These are phyloP conservation scores for Caenorhabditis latens DNA, from an alignment of 1,140 invertebrate genomes.

Conservation along the genomic window DNA sequence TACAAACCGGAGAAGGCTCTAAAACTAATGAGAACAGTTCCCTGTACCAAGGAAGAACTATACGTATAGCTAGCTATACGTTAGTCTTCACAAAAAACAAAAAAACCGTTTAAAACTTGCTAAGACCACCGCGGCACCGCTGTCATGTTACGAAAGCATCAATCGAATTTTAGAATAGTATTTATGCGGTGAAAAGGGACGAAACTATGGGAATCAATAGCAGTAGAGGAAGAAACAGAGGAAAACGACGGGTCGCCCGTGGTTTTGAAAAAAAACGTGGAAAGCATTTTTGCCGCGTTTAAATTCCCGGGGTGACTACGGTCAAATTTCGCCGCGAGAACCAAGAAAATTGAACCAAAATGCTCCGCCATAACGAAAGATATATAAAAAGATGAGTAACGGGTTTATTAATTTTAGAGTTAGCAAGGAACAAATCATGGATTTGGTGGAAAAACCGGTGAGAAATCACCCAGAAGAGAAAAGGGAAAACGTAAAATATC, in stretches of 20 bases:
- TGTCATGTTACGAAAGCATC: too few species aligned
- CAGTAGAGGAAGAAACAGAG: background rate
- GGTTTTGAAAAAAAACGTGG: background rate
- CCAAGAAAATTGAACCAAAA: background rate
- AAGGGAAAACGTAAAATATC: background rate
- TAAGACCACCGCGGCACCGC: too few species aligned
- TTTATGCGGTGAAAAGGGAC: too few species aligned
- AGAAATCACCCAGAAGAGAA: conserved; percentile 12
- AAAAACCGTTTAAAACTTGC: too few species aligned
- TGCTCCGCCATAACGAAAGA: background rate
- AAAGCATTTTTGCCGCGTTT: background rate
- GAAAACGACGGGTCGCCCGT: background rate
- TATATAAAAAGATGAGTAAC: too few species aligned
- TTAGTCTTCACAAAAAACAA: too few species aligned
- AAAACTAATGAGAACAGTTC: too few species aligned
- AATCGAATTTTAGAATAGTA: too few species aligned
- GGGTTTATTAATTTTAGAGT: background rate
- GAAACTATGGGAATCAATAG: background rate
- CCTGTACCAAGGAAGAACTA: too few species aligned
- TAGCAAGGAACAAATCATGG: background rate
- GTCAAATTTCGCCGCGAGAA: background rate
- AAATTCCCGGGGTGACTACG: background rate
- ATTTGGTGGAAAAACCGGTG: conserved; percentile 41
- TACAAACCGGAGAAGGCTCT: too few species aligned
- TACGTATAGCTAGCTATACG: too few species aligned